These are phyloP conservation scores for Elaphurus davidianus DNA, from an alignment of 2,113 vertebrate genomes.

Conservation along the genomic window DNA sequence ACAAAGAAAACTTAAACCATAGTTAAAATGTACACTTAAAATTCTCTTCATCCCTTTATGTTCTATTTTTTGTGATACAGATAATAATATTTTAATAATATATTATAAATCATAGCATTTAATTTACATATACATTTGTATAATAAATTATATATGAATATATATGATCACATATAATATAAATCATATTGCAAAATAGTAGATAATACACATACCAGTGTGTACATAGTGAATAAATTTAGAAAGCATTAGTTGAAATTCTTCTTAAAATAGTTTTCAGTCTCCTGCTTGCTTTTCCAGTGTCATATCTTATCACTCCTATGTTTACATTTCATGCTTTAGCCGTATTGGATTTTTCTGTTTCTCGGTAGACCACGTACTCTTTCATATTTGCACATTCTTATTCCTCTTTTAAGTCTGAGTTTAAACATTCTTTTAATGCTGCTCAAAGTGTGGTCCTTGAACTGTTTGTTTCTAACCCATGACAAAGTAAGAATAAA, in stretches of 20 bases:
- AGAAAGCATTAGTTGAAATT: neutral
- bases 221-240: neutral
- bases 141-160: neutral
- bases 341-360: neutral
- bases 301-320: neutral
- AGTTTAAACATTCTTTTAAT: neutral
- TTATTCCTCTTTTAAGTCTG: neutral
- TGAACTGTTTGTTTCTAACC: neutral
- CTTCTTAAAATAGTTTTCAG: neutral
- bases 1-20: neutral
- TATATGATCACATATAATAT: neutral
- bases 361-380: neutral
- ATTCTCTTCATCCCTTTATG: neutral
- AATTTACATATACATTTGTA: neutral
- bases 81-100: neutral
- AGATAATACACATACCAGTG: neutral
- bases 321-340: neutral
- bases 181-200: neutral
- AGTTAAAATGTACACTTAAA: neutral
- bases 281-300: neutral
- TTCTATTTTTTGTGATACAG: neutral
- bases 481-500: neutral
- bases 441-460: neutral
- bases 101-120: neutral
- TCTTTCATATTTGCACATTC: slow-evolving; percentile 21